These are phyloP conservation scores for Forficula auricularia DNA, from an alignment of 1,140 invertebrate genomes.

Conservation along the genomic window DNA sequence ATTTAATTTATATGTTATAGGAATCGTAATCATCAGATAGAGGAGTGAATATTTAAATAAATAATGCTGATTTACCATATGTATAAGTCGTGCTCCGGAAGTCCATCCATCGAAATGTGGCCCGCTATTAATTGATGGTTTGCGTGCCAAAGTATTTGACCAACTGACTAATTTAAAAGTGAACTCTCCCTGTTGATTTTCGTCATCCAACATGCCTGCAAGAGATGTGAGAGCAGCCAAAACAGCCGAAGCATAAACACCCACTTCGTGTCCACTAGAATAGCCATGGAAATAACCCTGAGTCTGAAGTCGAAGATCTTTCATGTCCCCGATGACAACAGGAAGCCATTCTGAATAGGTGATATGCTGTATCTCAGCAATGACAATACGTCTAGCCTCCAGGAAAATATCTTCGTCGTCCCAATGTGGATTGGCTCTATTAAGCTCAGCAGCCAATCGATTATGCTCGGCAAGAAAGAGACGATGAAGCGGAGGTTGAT, in stretches of 20 bases:
- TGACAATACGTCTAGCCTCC: constrained; percentile 58
- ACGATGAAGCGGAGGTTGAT: constrained; percentile 14
- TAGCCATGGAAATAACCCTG: not conserved
- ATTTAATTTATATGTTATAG: not conserved
- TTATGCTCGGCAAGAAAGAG: constrained; percentile 55
- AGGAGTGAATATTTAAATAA: constrained; percentile 1
- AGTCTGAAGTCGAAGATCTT: not conserved
- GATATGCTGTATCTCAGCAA: constrained; percentile 65
- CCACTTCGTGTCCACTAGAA: not conserved
- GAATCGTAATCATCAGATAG: not conserved
- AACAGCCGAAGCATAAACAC: not conserved
- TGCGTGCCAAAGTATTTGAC: not conserved
- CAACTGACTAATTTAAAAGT: not conserved
- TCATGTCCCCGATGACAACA: constrained; percentile 43
- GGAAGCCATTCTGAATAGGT: constrained; percentile 74
- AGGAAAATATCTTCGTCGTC: constrained; percentile 60
- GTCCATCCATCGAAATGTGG: not conserved
- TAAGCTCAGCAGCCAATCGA: constrained; percentile 52
- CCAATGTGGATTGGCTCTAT: constrained; percentile 66
- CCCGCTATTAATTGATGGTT: not conserved
- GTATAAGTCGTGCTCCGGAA: not conserved
- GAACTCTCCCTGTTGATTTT: not conserved
- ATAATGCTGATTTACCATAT: constrained; percentile 25
- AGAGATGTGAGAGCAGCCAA: constrained; percentile 1
- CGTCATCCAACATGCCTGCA: constrained; percentile 6